Percentiles rank a stretch among this genome's conserved stretches.
Conservation (phyloP, 1,140 invertebrate genomes). For the Bactericera cockerelli region DNA sequence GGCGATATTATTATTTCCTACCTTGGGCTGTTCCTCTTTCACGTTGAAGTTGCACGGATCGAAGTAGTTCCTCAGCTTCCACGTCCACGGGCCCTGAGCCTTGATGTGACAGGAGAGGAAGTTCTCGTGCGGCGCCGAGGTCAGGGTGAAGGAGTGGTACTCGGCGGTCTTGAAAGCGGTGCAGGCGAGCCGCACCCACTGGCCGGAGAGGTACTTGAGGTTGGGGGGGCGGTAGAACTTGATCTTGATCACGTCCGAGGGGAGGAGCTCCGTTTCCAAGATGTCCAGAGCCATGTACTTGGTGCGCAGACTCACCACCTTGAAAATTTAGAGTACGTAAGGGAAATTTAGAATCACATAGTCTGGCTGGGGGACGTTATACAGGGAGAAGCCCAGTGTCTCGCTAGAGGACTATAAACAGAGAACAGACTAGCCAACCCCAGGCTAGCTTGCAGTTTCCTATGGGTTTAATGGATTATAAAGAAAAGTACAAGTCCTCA, state of each 20-base stretch:
- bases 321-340: no score
- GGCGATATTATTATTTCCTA: no score
- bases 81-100: conserved; percentile 97
- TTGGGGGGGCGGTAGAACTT: conserved; percentile 89
- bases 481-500: no score
- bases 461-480: no score
- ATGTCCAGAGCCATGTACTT: conserved; percentile 90
- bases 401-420: no score
- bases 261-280: conserved; percentile 85
- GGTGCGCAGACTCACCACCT: conserved; percentile 76
- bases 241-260: conserved; percentile 87
- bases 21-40: conserved; percentile 65
- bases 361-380: no score
- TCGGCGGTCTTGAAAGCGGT: conserved; percentile 82
- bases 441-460: no score
- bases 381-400: no score
- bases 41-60: conserved; percentile 86
- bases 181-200: conserved; percentile 81
- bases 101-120: conserved; percentile 95
- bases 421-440: no score
- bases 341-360: no score
- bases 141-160: conserved; percentile 95
- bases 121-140: conserved; percentile 95
- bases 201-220: conserved; percentile 84
- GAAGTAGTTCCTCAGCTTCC: conserved; percentile 94